These are phyloP conservation scores for Mesitornis unicolor DNA, from an alignment of 2,113 vertebrate genomes.

Conservation along the genomic window DNA sequence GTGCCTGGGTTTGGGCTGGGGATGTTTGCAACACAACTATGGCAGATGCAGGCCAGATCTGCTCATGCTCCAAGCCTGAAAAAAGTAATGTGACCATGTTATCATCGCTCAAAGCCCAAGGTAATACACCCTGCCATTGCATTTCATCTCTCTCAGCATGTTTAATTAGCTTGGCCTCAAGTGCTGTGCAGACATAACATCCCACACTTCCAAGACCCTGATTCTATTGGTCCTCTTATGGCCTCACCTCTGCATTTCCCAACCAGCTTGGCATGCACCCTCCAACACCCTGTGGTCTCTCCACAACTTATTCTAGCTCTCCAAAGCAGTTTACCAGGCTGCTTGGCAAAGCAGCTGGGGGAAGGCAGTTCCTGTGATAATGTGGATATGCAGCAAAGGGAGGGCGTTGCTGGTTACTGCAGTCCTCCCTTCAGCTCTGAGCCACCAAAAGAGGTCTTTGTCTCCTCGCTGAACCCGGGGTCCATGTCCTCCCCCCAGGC, in stretches of 20 bases:
- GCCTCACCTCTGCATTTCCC: background rate
- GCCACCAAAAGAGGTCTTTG: fast-evolving
- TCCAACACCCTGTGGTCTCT: background rate
- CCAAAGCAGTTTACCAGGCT: background rate
- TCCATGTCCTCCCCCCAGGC: fast-evolving
- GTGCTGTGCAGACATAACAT: background rate
- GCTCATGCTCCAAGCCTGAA: background rate
- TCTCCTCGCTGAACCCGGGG: fast-evolving
- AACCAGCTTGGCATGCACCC: too few species aligned
- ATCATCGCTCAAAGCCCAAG: background rate
- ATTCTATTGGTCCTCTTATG: background rate
- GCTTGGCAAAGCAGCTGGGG: background rate
- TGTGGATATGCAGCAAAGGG: background rate
- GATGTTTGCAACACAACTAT: background rate
- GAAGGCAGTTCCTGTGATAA: background rate
- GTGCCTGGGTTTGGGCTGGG: background rate
- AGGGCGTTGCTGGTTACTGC: background rate
- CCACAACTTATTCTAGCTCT: background rate
- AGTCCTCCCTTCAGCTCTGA: background rate
- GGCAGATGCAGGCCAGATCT: background rate
- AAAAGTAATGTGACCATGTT: background rate
- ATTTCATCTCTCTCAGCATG: background rate
- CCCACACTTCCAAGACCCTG: background rate
- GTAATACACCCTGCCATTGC: background rate
- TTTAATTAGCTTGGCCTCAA: background rate